Evolutionary conservation across 2,888 invertebrate genomes (phyloP).

Genomic region (Tromatobia lineatoria): DNA sequence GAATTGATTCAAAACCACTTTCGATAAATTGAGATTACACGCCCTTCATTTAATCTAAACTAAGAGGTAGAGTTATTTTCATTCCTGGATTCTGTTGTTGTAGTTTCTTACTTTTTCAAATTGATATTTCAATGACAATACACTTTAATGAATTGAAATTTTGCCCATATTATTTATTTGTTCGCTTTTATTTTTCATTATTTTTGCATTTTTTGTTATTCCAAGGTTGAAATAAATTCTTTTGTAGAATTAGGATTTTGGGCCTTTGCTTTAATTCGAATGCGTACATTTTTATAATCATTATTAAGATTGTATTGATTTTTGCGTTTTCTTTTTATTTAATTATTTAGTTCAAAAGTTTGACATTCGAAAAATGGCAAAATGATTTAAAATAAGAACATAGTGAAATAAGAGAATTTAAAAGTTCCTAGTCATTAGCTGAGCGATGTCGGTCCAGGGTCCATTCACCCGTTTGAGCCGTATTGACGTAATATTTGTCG

Average conservation of each 20-base stretch:
- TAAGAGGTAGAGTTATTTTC: not conserved
- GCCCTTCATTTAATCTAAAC: not conserved
- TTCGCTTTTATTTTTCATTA: too few species aligned
- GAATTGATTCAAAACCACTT: not conserved
- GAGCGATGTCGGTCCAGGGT: not conserved
- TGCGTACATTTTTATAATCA: too few species aligned
- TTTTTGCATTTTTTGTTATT: too few species aligned
- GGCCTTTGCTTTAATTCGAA: too few species aligned
- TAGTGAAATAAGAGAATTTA: not conserved
- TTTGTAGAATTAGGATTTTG: not conserved
- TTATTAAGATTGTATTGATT: too few species aligned
- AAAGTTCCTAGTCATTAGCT: not conserved
- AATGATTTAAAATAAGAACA: not conserved
- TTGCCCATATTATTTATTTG: too few species aligned
- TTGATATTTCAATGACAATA: too few species aligned
- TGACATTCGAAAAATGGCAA: not conserved
- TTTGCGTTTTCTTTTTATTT: not conserved
- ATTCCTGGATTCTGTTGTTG: not conserved
- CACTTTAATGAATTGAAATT: too few species aligned
- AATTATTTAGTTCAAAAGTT: not conserved
- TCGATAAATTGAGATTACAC: slow-evolving; percentile 17
- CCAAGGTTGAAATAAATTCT: too few species aligned
- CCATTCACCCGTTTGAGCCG: slow-evolving; percentile 33
- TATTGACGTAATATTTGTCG: slow-evolving; percentile 47
- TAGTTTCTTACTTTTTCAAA: too few species aligned